Percentiles rank a stretch among this genome's conserved stretches.
Evolutionary conservation across 2,888 invertebrate genomes (phyloP).

Genomic region (Leucophora obtusa): DNA sequence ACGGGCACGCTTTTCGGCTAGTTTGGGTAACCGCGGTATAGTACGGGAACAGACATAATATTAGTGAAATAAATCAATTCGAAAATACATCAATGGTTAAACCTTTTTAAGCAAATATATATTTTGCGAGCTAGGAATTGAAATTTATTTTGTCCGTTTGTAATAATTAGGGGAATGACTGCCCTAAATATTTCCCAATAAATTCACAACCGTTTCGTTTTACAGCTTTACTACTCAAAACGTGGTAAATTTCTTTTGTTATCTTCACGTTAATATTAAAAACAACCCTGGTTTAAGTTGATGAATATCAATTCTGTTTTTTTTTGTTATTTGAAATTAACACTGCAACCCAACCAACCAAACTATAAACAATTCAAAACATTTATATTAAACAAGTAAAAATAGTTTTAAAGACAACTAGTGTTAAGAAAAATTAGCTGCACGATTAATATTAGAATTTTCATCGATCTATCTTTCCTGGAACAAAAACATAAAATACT

Average conservation of each 20-base stretch:
- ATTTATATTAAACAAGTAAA: constrained; percentile 23
- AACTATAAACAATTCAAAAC: constrained; percentile 43
- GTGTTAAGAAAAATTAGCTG: constrained; percentile 70
- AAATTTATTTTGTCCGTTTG: too few species aligned
- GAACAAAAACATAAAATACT: constrained; percentile 84
- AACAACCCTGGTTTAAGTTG: constrained; percentile 19
- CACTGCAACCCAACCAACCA: constrained; percentile 51
- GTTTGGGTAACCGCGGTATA: too few species aligned
- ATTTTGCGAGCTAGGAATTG: too few species aligned
- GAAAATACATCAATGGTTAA: too few species aligned
- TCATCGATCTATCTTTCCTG: constrained; percentile 90
- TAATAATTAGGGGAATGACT: too few species aligned
- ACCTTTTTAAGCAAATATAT: too few species aligned
- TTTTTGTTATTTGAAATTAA: constrained; percentile 50
- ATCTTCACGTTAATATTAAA: constrained; percentile 12
- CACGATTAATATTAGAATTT: constrained; percentile 83
- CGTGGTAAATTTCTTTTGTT: not conserved
- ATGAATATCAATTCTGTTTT: constrained; percentile 34
- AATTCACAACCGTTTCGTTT: not conserved
- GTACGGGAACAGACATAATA: too few species aligned
- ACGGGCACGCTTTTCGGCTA: too few species aligned
- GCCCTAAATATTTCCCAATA: too few species aligned
- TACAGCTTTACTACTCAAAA: not conserved
- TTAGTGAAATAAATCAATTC: too few species aligned
- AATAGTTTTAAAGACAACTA: constrained; percentile 58